A percentile compares a stretch with the other conserved stretches of the same genome.
These are phyloP conservation scores for Penaeus vannamei DNA, from an alignment of 1,140 invertebrate genomes.

Conservation along the genomic window DNA sequence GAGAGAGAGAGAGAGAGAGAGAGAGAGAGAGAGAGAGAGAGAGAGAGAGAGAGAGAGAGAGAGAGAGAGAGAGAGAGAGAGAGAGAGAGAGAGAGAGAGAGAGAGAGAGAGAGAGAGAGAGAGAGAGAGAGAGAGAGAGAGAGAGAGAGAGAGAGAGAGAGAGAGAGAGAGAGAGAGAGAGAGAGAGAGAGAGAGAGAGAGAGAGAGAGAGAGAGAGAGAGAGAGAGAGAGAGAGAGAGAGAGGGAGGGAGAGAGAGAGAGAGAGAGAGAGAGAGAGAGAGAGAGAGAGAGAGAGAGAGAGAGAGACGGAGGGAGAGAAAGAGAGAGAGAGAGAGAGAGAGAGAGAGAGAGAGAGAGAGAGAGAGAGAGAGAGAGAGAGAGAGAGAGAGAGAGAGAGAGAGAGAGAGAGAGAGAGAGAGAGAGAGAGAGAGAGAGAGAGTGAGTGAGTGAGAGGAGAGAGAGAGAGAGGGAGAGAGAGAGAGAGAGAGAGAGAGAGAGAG, in stretches of 20 bases:
- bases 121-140: too few species aligned
- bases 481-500: not conserved
- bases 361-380: not conserved
- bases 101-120: too few species aligned
- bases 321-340: not conserved
- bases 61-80: too few species aligned
- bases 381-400: not conserved
- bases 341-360: not conserved
- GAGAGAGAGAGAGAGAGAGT: not conserved
- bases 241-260: not conserved
- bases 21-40: too few species aligned
- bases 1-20: too few species aligned
- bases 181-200: not conserved
- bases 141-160: too few species aligned
- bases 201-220: not conserved
- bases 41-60: too few species aligned
- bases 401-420: not conserved
- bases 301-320: not conserved
- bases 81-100: too few species aligned
- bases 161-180: too few species aligned
- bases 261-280: not conserved
- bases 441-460: too few species aligned
- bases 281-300: not conserved
- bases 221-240: not conserved
- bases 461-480: not conserved